Conservation (phyloP, 1,140 invertebrate species). For the Papilio dardanus region DNA sequence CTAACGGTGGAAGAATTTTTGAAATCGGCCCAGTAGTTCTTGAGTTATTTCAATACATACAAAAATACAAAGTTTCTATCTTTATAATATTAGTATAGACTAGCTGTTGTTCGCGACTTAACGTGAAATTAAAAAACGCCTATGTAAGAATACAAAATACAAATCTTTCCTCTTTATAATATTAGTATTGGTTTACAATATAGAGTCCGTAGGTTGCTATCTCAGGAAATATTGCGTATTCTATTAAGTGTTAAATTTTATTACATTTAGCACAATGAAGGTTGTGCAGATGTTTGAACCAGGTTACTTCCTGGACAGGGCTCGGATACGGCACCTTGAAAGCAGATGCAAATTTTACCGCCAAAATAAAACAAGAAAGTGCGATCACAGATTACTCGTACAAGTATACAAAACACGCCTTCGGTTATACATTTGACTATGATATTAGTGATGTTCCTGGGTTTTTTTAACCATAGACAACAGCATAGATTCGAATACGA, state of each 20-base stretch:
- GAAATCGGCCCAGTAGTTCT: too few species aligned
- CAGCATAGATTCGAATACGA: not conserved
- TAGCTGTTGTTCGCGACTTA: too few species aligned
- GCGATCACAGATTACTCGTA: constrained; percentile 33
- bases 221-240: not conserved
- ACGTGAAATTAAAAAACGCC: too few species aligned
- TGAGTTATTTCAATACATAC: too few species aligned
- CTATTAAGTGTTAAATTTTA: constrained; percentile 26
- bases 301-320: constrained; percentile 36
- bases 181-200: too few species aligned
- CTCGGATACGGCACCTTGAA: constrained; percentile 20
- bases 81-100: too few species aligned
- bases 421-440: constrained; percentile 14
- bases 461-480: not conserved
- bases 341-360: constrained; percentile 21
- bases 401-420: constrained; percentile 20
- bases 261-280: not conserved
- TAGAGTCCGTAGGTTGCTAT: not conserved
- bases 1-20: too few species aligned
- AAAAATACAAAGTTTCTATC: too few species aligned
- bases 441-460: not conserved
- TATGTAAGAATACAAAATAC: too few species aligned
- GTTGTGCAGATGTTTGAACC: constrained; percentile 25
- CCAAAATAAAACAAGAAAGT: constrained; percentile 37
- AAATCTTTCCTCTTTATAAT: too few species aligned